phyloP scores from a whole-genome alignment of 2,888 invertebrate genomes.

The Andrena camellia region DNA sequence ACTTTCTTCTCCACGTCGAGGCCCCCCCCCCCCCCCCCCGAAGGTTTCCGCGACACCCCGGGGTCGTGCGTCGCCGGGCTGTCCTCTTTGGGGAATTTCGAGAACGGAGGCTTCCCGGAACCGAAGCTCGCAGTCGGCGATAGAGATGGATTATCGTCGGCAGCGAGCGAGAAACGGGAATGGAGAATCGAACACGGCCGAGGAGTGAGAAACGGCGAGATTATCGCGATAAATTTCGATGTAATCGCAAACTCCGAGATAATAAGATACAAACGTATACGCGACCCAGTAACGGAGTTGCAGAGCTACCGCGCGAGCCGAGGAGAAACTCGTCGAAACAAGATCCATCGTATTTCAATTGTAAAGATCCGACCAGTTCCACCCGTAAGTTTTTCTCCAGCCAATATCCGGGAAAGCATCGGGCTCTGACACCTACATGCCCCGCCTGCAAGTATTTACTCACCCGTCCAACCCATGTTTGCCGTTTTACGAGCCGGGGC shows the following conservation, averaged over 20 bases:
- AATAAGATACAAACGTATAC: slow-evolving; percentile 61
- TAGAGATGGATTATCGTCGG: slow-evolving; percentile 10
- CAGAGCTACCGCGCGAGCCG: slow-evolving; percentile 26
- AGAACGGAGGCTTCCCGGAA: background rate
- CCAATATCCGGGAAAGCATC: slow-evolving; percentile 60
- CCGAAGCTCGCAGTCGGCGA: background rate
- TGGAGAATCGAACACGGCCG: slow-evolving; percentile 13
- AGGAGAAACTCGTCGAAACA: slow-evolving; percentile 65
- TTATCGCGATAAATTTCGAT: slow-evolving; percentile 54
- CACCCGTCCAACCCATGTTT: background rate
- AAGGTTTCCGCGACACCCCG: background rate
- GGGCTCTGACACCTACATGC: slow-evolving; percentile 33
- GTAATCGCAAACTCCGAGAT: slow-evolving; percentile 51
- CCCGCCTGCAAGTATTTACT: slow-evolving; percentile 11
- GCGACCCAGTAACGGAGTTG: slow-evolving; percentile 62
- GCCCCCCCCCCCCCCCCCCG: background rate
- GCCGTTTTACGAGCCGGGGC: background rate
- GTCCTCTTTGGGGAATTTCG: background rate
- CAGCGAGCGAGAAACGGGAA: background rate
- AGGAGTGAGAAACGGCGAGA: slow-evolving; percentile 17
- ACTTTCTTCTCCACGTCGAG: background rate
- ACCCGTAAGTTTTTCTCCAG: slow-evolving; percentile 48
- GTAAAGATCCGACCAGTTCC: slow-evolving; percentile 60
- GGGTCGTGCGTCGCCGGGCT: background rate
- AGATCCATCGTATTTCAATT: slow-evolving; percentile 69